Conservation (phyloP, 2,113 vertebrate genomes). For the Ceyx cyanopectus region DNA sequence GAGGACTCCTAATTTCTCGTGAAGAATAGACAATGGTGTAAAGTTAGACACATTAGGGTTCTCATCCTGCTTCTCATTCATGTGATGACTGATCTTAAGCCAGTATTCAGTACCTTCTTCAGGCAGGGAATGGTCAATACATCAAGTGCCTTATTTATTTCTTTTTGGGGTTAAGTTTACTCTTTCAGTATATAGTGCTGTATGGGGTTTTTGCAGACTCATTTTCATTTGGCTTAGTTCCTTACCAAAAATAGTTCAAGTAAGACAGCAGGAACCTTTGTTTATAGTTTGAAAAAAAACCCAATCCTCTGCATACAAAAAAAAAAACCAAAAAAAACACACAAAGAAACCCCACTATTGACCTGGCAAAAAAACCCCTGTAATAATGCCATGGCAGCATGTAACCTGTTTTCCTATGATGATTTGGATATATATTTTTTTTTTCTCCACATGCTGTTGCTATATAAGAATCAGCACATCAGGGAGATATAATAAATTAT, state of each 20-base stretch:
- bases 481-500: neutral
- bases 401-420: neutral
- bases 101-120: neutral
- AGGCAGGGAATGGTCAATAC: neutral
- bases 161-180: neutral
- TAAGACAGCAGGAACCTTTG: neutral
- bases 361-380: too few relatives aligned
- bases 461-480: constrained; percentile 1
- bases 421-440: neutral
- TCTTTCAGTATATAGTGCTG: neutral
- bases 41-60: neutral
- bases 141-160: neutral
- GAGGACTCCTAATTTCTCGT: neutral
- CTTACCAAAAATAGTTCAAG: constrained; percentile 37
- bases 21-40: neutral
- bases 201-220: constrained; percentile 1
- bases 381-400: neutral
- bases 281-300: neutral
- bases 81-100: neutral
- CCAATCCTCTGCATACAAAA: neutral
- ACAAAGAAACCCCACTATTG: too few relatives aligned
- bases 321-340: neutral
- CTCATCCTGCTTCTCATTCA: neutral
- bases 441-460: neutral
- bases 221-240: constrained; percentile 43